Evolutionary conservation across 2,888 invertebrate species (phyloP).

Genomic region (Acleris laterana): DNA sequence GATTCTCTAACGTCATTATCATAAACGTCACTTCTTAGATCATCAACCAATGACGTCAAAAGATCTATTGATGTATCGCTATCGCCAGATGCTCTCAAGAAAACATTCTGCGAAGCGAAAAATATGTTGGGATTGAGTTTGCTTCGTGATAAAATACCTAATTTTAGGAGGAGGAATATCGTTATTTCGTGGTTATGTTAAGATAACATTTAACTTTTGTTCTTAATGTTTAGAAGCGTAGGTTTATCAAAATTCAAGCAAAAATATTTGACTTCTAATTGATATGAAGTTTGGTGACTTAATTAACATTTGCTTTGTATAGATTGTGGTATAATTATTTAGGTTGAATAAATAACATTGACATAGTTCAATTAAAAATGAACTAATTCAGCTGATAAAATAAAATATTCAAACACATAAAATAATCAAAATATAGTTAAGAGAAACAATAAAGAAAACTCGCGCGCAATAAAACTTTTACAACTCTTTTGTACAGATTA

Average conservation of each 20-base stretch:
- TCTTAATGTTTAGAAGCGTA: background rate
- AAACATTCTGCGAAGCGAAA: conserved; percentile 43
- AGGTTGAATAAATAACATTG: too few relatives aligned
- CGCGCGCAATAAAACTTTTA: too few relatives aligned
- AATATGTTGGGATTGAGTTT: conserved; percentile 16
- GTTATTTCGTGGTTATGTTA: background rate
- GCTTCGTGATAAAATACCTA: background rate
- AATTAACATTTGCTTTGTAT: too few relatives aligned
- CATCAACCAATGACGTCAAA: conserved; percentile 52
- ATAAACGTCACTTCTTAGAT: conserved; percentile 41
- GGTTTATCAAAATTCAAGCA: conserved; percentile 9
- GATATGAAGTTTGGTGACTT: conserved; percentile 15
- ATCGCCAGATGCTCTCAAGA: conserved; percentile 65
- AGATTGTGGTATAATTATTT: too few relatives aligned
- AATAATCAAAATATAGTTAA: too few relatives aligned
- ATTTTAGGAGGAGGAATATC: background rate
- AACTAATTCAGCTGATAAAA: too few relatives aligned
- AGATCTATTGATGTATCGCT: conserved; percentile 19
- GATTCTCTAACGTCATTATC: conserved; percentile 22
- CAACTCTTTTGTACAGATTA: too few relatives aligned
- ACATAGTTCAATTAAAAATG: too few relatives aligned
- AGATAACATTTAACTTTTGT: background rate
- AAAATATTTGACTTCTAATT: conserved; percentile 35
- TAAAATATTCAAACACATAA: too few relatives aligned
- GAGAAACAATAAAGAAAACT: too few relatives aligned